Evolutionary conservation across 1,140 invertebrate genomes (phyloP), one percentile per base, ranked within the genome.

Genomic region (Zaprionus nigranus): DNA sequence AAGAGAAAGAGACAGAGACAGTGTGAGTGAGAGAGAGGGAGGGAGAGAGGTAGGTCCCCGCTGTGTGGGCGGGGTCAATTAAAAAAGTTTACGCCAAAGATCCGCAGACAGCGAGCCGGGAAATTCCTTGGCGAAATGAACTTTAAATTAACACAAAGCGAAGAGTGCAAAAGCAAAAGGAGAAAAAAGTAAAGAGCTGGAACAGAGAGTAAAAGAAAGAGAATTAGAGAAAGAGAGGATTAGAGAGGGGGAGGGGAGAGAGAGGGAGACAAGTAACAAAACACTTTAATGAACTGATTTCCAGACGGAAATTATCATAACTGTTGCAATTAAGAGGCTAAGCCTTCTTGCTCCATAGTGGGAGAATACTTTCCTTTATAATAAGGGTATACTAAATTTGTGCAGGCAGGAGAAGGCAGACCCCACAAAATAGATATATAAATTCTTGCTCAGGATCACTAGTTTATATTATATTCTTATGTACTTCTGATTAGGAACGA

Each of bases 41-140:
- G 26, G 26, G 26, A 5, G 9, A 34, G 30, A n/a, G n/a, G n/a
- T n/a, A n/a, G n/a, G n/a, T n/a, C 3, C 22, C 24, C 22, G 24
- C 13, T n/a, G 53, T 26, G 26, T 56, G 22, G 24, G 20, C 24
- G 24, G 24, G 53, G 24, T 56, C 53, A 56, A 56, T 56, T 56
- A 51, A 56, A 56, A 56, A 56, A 56, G 26, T 56, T 56, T 56
- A 24, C 24, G 53, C 22, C 22, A 56, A 56, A 28, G 53, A 28
- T 56, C 26, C 53, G 26, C 26, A 56, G 53, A 56, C 13, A 11
- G 40, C n/a, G 40, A 9, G 40, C 40, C 40, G 40, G 40, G 53
- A 26, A 56, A 56, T 56, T 56, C 53, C 53, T 26, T n/a, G 24
- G 26, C 24, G 26, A 56, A 56, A 56, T 28, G 28, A 54, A 54